Percentiles rank a stretch among this genome's conserved stretches.
These are phyloP conservation scores for Tokudaia tokunoshimensis DNA, from an alignment of 2,797 vertebrate genomes.

Conservation along the genomic window DNA sequence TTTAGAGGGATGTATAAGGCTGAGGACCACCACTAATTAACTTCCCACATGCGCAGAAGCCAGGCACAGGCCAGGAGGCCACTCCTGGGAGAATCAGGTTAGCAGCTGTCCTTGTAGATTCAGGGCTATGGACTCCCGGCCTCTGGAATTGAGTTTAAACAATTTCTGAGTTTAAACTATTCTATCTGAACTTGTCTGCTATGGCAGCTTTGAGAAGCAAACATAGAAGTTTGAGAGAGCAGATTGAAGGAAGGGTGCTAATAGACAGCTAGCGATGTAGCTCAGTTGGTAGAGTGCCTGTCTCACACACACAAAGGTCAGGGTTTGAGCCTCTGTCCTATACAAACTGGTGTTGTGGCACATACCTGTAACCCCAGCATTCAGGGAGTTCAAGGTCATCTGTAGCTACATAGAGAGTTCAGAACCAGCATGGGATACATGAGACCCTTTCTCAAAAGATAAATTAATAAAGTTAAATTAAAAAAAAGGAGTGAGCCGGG, in stretches of 20 bases:
- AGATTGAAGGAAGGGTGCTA: neutral
- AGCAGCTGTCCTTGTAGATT: neutral
- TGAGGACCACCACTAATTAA: neutral
- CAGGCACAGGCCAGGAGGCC: neutral
- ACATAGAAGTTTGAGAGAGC: neutral
- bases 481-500: neutral
- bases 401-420: neutral
- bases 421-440: too few relatives aligned
- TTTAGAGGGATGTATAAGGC: neutral
- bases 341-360: neutral
- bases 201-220: neutral
- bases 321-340: neutral
- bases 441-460: neutral
- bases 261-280: neutral
- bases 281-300: neutral
- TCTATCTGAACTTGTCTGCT: neutral
- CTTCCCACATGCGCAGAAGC: neutral
- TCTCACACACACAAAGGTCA: neutral
- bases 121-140: neutral
- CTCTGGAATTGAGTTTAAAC: neutral
- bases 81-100: neutral
- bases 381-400: neutral
- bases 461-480: neutral
- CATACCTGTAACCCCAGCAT: neutral
- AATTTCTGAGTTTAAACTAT: neutral